Conservation (phyloP, 1,140 invertebrate species). For the Rhyzopertha dominica region DNA sequence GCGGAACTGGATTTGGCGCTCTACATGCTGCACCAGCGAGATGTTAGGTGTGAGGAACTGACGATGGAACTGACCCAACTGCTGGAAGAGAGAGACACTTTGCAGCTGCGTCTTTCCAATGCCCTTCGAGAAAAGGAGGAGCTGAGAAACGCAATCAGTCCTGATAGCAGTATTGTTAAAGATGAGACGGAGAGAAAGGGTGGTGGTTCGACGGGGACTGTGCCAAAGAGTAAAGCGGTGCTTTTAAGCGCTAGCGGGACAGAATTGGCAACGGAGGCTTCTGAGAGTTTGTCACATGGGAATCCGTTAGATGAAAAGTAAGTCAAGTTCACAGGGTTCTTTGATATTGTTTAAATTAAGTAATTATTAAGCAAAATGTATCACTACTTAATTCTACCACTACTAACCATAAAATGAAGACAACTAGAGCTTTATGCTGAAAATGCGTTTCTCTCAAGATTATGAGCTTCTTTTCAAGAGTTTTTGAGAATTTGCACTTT, state of each 20-base stretch:
- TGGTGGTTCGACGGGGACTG: constrained; percentile 5
- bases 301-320: constrained; percentile 26
- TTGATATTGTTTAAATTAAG: too few relatives aligned
- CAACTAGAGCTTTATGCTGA: too few relatives aligned
- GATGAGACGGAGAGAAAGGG: constrained; percentile 19
- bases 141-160: constrained; percentile 42
- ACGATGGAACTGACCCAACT: constrained; percentile 78
- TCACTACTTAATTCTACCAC: too few relatives aligned
- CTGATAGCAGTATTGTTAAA: constrained; percentile 15
- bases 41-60: constrained; percentile 83
- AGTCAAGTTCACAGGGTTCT: neutral
- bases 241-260: constrained; percentile 26
- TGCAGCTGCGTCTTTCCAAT: constrained; percentile 76
- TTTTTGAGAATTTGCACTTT: too few relatives aligned
- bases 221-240: constrained; percentile 22
- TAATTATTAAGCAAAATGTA: too few relatives aligned
- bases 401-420: too few relatives aligned
- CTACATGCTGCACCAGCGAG: constrained; percentile 81
- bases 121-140: constrained; percentile 68
- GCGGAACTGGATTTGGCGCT: constrained; percentile 75
- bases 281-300: constrained; percentile 18
- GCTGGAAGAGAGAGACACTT: constrained; percentile 76
- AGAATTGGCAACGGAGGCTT: constrained; percentile 31
- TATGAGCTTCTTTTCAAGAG: too few relatives aligned
- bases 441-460: too few relatives aligned